Evolutionary conservation across 1,140 invertebrate genomes (phyloP), one percentile per base, ranked within the genome.

Genomic region (Drosophila mayri): DNA sequence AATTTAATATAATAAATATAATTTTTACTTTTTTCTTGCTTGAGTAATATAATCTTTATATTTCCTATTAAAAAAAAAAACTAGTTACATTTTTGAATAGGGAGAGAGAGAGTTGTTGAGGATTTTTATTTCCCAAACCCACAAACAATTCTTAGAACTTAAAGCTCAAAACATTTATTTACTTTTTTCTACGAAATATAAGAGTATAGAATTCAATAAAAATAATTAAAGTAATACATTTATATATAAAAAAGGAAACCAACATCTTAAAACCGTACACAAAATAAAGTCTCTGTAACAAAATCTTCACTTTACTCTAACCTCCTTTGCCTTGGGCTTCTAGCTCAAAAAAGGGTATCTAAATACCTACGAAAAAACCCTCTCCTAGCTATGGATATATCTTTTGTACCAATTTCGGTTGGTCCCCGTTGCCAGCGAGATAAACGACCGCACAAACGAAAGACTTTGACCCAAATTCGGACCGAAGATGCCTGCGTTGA

Each of bases 391-490:
- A 37, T 20, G 68, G 50, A 14, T 55, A 57, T 50, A 72, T 72
- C 52, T 47, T 28, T 72, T 37, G 70, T 38, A 16, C 55, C 37
- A 54, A 72, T 72, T 72, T 72, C 43, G 44, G 65, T n/a, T 43
- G 46, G 65, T 71, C 64, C 41, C 49, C 16, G 35, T 57, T 70
- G 57, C 16, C 16, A 32, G 54, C 32, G 55, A 82, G 75, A 83
- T 77, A 65, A 79, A 71, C 47, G 74, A 73, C 70, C 70, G 37
- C 67, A 50, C 38, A 50, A 76, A 74, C 37, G 54, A 59, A 67
- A 80, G 60, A 84, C 81, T 84, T 81, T 84, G 81, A 84, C 81
- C 81, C 55, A 84, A 84, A 66, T 64, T 75, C 62, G 60, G 32
- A 44, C 28, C 81, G 38, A 55, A 65, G 47, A 59, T 63, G 80